Conservation (phyloP, 2,888 invertebrate species). For the Meta bourneti region DNA sequence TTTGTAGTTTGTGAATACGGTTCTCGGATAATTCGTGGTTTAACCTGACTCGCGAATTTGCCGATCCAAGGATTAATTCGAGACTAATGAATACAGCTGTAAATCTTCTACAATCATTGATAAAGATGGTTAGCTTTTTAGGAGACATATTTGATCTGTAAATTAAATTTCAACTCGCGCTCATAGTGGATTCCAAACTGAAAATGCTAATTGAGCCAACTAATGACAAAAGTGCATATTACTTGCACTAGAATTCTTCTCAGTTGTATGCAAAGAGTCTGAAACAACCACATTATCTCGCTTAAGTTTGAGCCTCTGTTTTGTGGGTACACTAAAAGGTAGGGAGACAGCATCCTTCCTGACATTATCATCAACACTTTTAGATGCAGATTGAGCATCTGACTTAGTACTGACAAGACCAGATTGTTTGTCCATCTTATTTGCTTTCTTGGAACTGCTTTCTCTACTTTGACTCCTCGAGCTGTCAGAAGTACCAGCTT, state of each 20-base stretch:
- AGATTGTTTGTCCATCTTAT: background rate
- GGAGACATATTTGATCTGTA: no score
- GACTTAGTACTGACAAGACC: background rate
- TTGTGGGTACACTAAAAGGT: conserved; percentile 3
- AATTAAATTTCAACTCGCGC: no score
- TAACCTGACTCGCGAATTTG: no score
- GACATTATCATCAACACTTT: background rate
- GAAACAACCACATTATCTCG: conserved; percentile 50
- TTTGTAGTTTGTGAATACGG: no score
- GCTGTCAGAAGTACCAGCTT: background rate
- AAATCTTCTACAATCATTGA: no score
- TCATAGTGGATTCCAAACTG: no score
- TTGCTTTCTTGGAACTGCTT: conserved; percentile 11
- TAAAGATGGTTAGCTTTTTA: no score
- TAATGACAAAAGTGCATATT: background rate
- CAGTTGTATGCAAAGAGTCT: background rate
- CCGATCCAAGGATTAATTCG: no score
- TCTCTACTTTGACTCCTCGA: conserved; percentile 20
- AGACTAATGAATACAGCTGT: no score
- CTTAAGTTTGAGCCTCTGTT: conserved; percentile 51
- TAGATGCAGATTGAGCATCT: background rate
- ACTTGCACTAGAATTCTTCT: conserved; percentile 9
- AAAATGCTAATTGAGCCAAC: no score
- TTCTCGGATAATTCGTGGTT: no score
- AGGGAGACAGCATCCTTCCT: background rate